Evolutionary conservation across 1,140 invertebrate species (phyloP).

Genomic region (Drosophila lacteicornis): DNA sequence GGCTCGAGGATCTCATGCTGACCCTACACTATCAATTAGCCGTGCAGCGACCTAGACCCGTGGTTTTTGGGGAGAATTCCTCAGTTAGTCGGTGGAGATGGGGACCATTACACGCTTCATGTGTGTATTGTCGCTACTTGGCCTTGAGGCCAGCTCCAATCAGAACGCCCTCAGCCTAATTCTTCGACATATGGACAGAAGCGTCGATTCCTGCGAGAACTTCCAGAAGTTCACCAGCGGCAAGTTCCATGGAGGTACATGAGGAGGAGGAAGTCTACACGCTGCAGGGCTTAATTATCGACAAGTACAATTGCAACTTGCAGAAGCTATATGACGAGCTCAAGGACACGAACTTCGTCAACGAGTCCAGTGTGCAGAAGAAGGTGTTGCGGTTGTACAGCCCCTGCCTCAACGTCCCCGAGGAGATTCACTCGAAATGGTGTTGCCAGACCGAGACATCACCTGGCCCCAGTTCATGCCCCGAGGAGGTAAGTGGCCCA

Average conservation of each 20-base stretch:
- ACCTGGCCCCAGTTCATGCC: not conserved
- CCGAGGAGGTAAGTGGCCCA: not conserved
- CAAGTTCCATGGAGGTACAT: not conserved
- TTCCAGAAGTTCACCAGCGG: conserved; percentile 2
- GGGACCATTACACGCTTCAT: not conserved
- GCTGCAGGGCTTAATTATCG: not conserved
- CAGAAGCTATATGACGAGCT: not conserved
- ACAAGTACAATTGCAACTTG: not conserved
- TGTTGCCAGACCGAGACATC: not conserved
- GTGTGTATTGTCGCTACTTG: not conserved
- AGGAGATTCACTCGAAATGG: not conserved
- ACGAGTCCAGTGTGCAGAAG: not conserved
- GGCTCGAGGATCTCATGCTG: not conserved
- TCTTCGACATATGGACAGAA: not conserved
- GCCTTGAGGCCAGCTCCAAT: not conserved
- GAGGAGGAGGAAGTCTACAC: not conserved
- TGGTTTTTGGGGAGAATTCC: not conserved
- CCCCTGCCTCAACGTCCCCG: not conserved
- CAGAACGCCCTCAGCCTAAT: not conserved
- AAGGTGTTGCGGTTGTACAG: conserved; percentile 1
- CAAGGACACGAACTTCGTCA: not conserved
- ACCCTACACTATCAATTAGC: not conserved
- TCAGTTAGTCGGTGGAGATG: not conserved
- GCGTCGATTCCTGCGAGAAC: not conserved
- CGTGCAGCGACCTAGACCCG: not conserved